These are phyloP conservation scores for Prunella himalayana DNA, from an alignment of 2,113 vertebrate genomes.

Conservation along the genomic window DNA sequence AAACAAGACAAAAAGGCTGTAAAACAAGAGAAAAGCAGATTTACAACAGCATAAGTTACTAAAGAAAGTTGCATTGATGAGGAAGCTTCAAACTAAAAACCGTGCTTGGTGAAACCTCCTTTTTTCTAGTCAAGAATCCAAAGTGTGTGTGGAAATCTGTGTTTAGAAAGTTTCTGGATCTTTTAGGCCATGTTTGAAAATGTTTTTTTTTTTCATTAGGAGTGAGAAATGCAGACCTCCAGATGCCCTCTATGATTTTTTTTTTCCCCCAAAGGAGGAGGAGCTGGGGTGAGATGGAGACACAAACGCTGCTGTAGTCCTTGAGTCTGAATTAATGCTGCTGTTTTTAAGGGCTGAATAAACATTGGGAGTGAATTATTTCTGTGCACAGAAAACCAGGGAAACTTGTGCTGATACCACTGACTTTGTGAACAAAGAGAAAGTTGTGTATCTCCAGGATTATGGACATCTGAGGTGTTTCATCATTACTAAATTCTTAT, in stretches of 20 bases:
- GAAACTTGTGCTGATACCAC: background rate
- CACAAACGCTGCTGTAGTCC: background rate
- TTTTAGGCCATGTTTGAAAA: background rate
- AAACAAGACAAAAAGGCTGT: conserved; percentile 10
- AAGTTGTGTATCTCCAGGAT: background rate
- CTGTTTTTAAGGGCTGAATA: background rate
- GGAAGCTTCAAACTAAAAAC: background rate
- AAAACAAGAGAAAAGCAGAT: conserved; percentile 11
- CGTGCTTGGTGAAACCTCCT: background rate
- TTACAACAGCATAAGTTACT: background rate
- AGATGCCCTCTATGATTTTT: background rate
- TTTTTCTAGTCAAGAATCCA: background rate
- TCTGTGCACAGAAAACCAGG: background rate
- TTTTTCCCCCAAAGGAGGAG: background rate
- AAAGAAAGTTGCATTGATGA: background rate
- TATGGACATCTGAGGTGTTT: background rate
- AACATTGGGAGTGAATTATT: background rate
- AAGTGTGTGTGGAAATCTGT: background rate
- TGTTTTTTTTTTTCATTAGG: background rate
- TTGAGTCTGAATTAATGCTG: background rate
- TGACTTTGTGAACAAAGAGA: background rate
- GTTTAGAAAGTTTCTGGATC: background rate
- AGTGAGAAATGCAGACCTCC: background rate
- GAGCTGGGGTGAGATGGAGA: background rate
- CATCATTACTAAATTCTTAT: background rate